These are phyloP conservation scores for Drosophila planitibia DNA, from an alignment of 2,888 invertebrate species.

Conservation along the genomic window DNA sequence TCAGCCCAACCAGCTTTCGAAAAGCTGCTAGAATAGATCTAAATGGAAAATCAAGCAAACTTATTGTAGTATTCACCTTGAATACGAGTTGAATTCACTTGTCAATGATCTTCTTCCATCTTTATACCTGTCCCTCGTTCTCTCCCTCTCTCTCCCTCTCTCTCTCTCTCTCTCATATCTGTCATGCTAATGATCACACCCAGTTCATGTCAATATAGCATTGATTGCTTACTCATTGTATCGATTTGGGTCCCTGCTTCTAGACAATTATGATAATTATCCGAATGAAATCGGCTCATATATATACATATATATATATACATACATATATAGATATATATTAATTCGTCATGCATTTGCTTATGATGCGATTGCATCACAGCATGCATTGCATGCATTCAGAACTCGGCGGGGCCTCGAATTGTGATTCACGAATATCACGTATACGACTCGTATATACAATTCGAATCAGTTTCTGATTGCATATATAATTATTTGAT, in stretches of 20 bases:
- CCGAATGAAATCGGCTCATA: neutral
- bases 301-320: neutral
- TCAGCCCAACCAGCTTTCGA: neutral
- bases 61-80: neutral
- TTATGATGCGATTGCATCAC: conserved; percentile 31
- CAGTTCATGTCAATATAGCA: neutral
- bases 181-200: neutral
- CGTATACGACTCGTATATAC: conserved; percentile 34
- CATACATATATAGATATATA: neutral
- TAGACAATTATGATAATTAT: conserved; percentile 24
- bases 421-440: conserved; percentile 37
- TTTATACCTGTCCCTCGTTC: neutral
- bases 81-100: neutral
- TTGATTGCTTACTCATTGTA: conserved; percentile 19
- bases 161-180: neutral
- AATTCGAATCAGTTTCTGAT: neutral
- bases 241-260: conserved; percentile 9
- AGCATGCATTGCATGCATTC: conserved; percentile 34
- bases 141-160: neutral
- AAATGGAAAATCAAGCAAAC: neutral
- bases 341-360: conserved; percentile 33
- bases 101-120: neutral
- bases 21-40: neutral
- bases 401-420: conserved; percentile 6
- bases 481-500: conserved; percentile 4